Percentiles rank a stretch among this genome's conserved stretches.
These are phyloP conservation scores for Scaptodrosophila lebanonensis DNA, from an alignment of 1,140 invertebrate species.

Conservation along the genomic window DNA sequence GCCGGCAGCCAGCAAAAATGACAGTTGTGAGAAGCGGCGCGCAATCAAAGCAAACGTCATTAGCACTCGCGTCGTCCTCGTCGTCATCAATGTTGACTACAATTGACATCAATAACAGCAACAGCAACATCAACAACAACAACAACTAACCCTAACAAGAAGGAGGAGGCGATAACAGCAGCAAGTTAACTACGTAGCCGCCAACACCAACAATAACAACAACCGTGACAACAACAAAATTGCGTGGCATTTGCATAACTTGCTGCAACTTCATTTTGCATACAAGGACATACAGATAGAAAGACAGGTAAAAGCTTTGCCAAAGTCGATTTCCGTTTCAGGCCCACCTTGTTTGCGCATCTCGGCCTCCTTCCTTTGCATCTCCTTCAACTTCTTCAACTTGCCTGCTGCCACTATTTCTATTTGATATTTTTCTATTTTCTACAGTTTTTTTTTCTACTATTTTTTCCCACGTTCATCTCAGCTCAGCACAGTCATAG, in stretches of 20 bases:
- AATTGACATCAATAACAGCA: slow-evolving; percentile 41
- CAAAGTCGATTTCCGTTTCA: slow-evolving; percentile 69
- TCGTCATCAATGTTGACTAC: slow-evolving; percentile 26
- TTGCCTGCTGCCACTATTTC: slow-evolving; percentile 29
- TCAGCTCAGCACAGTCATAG: slow-evolving; percentile 14
- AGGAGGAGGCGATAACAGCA: slow-evolving; percentile 6
- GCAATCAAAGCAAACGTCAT: slow-evolving; percentile 72
- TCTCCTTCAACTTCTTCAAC: neutral
- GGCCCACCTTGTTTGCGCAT: neutral
- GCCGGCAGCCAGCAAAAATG: slow-evolving; percentile 37
- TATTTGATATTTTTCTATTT: slow-evolving; percentile 67
- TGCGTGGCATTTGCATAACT: slow-evolving; percentile 64
- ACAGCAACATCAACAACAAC: neutral
- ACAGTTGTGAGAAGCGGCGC: slow-evolving; percentile 52
- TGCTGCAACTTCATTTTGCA: slow-evolving; percentile 51
- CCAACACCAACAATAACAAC: neutral
- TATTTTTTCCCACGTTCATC: slow-evolving; percentile 15
- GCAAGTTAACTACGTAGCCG: neutral
- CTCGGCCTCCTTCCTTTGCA: neutral
- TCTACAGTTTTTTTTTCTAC: slow-evolving; percentile 26
- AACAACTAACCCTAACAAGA: slow-evolving; percentile 11
- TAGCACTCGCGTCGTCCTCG: slow-evolving; percentile 55
- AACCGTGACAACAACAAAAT: slow-evolving; percentile 21
- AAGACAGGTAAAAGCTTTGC: slow-evolving; percentile 64
- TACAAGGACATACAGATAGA: slow-evolving; percentile 36